These are phyloP conservation scores for Uria aalge DNA, from an alignment of 2,113 vertebrate genomes.

Conservation along the genomic window DNA sequence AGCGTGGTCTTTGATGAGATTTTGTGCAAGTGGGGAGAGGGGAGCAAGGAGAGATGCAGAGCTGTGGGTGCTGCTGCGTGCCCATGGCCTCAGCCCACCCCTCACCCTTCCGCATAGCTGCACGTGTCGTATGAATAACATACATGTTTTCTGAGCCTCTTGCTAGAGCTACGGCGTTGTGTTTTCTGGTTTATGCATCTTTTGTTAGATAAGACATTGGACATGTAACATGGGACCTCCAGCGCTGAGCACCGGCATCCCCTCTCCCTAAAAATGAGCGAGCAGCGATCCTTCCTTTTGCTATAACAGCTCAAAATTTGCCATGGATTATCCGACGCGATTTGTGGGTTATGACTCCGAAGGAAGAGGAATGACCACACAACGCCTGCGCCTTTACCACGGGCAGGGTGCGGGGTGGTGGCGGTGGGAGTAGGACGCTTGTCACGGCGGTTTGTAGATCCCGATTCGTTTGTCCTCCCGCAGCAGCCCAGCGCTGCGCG, in stretches of 20 bases:
- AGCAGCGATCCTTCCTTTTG: background rate
- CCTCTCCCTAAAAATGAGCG: background rate
- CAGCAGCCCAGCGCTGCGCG: accelerated
- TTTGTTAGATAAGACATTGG: background rate
- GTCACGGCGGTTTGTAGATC: background rate
- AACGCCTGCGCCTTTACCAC: accelerated
- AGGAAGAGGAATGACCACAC: background rate
- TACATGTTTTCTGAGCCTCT: background rate
- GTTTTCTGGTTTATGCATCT: background rate
- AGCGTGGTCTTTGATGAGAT: background rate
- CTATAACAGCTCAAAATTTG: background rate
- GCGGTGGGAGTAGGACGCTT: background rate
- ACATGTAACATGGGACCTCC: background rate
- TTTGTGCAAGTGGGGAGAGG: background rate
- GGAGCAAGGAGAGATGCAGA: background rate
- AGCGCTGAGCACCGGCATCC: background rate
- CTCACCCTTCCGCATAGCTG: background rate
- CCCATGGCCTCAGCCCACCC: background rate
- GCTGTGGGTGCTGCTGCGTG: background rate
- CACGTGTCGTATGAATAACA: accelerated
- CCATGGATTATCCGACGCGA: accelerated
- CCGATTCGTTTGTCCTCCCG: background rate
- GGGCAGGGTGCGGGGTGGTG: background rate
- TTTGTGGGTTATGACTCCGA: background rate
- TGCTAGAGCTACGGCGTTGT: no score